Conservation (phyloP, 2,888 invertebrate genomes). For the Orchesella flavescens region DNA sequence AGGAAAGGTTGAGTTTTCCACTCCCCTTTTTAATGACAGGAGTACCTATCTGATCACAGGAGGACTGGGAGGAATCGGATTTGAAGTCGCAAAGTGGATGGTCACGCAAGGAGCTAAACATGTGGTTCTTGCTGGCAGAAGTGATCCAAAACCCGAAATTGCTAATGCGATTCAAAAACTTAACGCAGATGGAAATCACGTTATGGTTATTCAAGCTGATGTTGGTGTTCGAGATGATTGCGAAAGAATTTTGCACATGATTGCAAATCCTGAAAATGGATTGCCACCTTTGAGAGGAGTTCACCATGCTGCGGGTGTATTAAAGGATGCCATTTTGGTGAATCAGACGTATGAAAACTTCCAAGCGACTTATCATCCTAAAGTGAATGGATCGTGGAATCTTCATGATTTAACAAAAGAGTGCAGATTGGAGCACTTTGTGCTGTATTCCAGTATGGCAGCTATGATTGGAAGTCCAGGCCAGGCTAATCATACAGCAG, state of each 20-base stretch:
- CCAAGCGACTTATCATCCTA: slow-evolving; percentile 48
- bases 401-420: slow-evolving; percentile 56
- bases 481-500: slow-evolving; percentile 64
- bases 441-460: slow-evolving; percentile 58
- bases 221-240: slow-evolving; percentile 56
- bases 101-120: slow-evolving; percentile 55
- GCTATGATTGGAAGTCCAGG: slow-evolving; percentile 58
- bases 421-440: slow-evolving; percentile 62
- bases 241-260: slow-evolving; percentile 37
- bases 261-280: slow-evolving; percentile 31
- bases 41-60: slow-evolving; percentile 65
- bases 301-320: slow-evolving; percentile 65
- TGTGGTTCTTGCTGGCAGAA: slow-evolving; percentile 59
- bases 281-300: slow-evolving; percentile 65
- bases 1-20: slow-evolving; percentile 21
- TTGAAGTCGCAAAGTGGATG: slow-evolving; percentile 68
- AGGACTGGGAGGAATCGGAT: slow-evolving; percentile 67
- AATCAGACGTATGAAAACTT: slow-evolving; percentile 69
- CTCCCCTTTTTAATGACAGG: slow-evolving; percentile 57
- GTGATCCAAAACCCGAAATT: slow-evolving; percentile 48
- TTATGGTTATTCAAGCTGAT: slow-evolving; percentile 48
- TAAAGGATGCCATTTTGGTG: slow-evolving; percentile 55
- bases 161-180: slow-evolving; percentile 32
- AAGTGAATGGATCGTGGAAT: slow-evolving; percentile 66
- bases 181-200: slow-evolving; percentile 29